Conservation (phyloP, 2,113 vertebrate species). For the Paramormyrops kingsleyae region DNA sequence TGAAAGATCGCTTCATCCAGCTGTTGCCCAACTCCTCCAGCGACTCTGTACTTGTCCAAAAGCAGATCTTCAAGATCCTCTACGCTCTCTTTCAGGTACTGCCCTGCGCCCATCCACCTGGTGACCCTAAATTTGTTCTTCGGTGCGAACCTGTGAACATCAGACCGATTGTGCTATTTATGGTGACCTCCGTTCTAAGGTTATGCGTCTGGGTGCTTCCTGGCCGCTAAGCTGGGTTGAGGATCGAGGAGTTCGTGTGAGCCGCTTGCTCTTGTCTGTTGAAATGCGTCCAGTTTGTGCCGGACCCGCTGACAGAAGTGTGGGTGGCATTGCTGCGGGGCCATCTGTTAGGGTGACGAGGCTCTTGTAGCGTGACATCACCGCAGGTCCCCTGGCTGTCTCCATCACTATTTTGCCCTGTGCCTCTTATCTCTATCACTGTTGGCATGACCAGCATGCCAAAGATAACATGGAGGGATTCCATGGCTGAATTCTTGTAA, state of each 20-base stretch:
- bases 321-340: background rate
- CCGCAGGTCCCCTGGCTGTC: background rate
- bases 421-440: background rate
- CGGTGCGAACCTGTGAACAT: background rate
- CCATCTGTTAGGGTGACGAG: background rate
- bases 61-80: conserved; percentile 99
- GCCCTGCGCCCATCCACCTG: background rate
- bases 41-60: conserved; percentile 95
- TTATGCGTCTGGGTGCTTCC: background rate
- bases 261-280: background rate
- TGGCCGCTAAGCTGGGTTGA: background rate
- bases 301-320: background rate
- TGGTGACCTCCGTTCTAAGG: background rate
- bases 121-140: background rate
- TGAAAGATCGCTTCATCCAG: conserved; percentile 93
- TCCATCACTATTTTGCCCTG: background rate
- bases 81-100: conserved; percentile 96
- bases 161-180: background rate
- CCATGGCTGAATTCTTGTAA: background rate
- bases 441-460: background rate
- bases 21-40: conserved; percentile 84
- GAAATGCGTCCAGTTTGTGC: background rate
- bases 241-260: background rate
- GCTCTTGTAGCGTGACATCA: background rate
- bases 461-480: background rate